Evolutionary conservation across 2,113 vertebrate species (phyloP).

Genomic region (Riparia riparia): DNA sequence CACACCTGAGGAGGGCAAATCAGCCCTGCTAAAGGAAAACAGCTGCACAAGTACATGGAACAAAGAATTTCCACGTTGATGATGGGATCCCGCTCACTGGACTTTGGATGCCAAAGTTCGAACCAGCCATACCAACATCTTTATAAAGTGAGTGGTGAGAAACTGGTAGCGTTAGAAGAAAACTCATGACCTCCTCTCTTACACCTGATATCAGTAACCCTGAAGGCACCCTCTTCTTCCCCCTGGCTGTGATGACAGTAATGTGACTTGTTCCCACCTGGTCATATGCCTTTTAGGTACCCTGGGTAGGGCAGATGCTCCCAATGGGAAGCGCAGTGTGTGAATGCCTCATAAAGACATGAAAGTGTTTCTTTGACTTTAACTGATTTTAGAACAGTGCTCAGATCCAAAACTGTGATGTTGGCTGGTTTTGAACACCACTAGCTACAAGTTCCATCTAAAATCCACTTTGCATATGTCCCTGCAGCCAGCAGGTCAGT

Average conservation of each 20-base stretch:
- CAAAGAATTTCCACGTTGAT: not conserved
- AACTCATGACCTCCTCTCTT: not conserved
- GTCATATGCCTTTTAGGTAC: not conserved
- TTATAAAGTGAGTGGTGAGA: not conserved
- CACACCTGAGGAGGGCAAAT: not conserved
- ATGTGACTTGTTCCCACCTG: not conserved
- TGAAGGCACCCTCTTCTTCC: not conserved
- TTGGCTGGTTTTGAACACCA: not conserved
- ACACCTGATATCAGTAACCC: not conserved
- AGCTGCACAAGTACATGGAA: not conserved
- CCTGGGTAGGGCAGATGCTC: not conserved
- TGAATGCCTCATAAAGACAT: not conserved
- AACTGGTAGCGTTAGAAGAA: not conserved
- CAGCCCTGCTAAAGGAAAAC: not conserved
- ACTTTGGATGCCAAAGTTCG: not conserved
- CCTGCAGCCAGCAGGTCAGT: not conserved
- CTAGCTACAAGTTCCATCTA: not conserved
- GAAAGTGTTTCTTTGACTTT: not conserved
- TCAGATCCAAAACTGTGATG: not conserved
- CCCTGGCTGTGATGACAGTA: not conserved
- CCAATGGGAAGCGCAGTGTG: not conserved
- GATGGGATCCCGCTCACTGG: not conserved
- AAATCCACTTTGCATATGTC: not conserved
- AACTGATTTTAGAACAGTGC: not conserved
- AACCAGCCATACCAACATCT: not conserved